Base-by-base conservation (phyloP, 2,888 invertebrate genomes). In the Idaea aversata region DNA sequence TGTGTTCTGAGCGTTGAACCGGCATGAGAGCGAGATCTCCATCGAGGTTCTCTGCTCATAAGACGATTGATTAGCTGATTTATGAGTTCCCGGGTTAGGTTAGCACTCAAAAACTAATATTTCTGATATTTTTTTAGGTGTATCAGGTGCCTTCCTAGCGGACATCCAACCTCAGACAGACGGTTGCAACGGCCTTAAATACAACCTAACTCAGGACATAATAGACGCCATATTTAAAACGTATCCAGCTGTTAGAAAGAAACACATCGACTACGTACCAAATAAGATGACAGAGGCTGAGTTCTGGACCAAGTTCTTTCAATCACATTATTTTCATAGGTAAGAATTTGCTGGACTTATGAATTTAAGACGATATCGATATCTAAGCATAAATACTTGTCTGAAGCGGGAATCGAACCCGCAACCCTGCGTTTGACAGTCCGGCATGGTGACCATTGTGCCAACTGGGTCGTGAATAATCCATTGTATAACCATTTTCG, bases 291-390 rank as follows among this genome's bases (percentile, higher is more conserved):
- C 97, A 0, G 99, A 99, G 91, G 95, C 97, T 0, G 99, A 99
- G 82, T 99, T 99, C 92, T 99, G 99, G 99, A 98, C 98, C 15
- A 97, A 98, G 83, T 99, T 99, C 92, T 99, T 99, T 93, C 99
- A 99, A 86, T 99, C 99, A 15, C 99, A 99, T 93, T 99, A 99
- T 93, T 98, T 97, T 93, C 99, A 99, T 92, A 95, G 98, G 93
- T 94, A 78, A 74, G 71, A 4, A 36, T 7, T 5, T 36, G 36
- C n/a, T n/a, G n/a, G n/a, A n/a, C n/a, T n/a, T n/a, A n/a, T n/a
- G n/a, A n/a, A 36, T 5, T 36, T 36, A 36, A 36, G 36, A 36
- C n/a, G n/a, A n/a, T n/a, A n/a, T n/a, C n/a, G n/a, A n/a, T n/a
- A n/a, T n/a, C n/a, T n/a, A n/a, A n/a, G n/a, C n/a, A n/a, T n/a